These are phyloP conservation scores for Temnothorax nylanderi DNA, from an alignment of 1,140 invertebrate genomes.

Conservation along the genomic window DNA sequence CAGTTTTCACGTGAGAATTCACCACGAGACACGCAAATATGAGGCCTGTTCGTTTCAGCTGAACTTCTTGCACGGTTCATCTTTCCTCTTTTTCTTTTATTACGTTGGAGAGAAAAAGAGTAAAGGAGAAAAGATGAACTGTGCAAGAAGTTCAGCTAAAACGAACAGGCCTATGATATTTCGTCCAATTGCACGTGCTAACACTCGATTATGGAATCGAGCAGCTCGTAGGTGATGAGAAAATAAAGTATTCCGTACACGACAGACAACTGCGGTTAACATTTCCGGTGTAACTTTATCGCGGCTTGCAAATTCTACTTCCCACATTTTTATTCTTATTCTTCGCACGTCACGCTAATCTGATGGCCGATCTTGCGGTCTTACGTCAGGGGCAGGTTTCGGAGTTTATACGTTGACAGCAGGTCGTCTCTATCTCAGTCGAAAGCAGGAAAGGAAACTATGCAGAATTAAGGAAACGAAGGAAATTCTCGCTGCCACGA, in stretches of 20 bases:
- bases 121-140: too few relatives aligned
- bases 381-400: neutral
- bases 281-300: neutral
- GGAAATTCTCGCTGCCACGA: neutral
- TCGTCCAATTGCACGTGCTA: neutral
- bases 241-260: neutral
- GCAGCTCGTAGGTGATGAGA: neutral
- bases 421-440: neutral
- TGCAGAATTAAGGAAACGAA: neutral
- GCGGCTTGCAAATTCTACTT: conserved; percentile 15
- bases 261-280: neutral
- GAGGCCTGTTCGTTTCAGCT: too few relatives aligned
- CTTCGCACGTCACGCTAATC: neutral
- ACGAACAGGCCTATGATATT: too few relatives aligned
- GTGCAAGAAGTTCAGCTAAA: too few relatives aligned
- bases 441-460: neutral
- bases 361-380: neutral
- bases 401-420: neutral
- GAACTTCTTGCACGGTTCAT: too few relatives aligned
- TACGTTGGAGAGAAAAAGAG: too few relatives aligned
- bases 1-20: neutral
- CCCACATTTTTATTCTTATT: neutral
- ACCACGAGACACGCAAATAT: neutral
- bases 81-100: too few relatives aligned
- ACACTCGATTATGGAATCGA: neutral